Percentiles rank a stretch among this genome's conserved stretches.
These are phyloP conservation scores for Deilephila elpenor DNA, from an alignment of 2,888 invertebrate species.

Conservation along the genomic window DNA sequence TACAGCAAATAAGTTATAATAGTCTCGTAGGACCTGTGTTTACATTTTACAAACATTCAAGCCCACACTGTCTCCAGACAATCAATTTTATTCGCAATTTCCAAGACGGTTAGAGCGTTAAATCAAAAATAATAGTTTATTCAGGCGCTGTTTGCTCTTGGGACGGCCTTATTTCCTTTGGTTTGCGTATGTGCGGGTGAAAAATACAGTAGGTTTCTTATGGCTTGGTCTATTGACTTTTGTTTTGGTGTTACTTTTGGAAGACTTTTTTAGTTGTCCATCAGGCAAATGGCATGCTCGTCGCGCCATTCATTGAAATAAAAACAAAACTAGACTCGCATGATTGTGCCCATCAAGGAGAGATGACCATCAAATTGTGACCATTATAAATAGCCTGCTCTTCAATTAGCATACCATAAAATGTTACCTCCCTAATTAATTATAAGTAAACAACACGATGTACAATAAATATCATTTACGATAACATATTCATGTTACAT, in stretches of 20 bases:
- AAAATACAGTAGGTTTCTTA: background rate
- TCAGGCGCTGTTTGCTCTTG: constrained; percentile 21
- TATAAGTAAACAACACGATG: too few species aligned
- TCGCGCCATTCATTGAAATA: too few species aligned
- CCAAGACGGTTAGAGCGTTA: constrained; percentile 16
- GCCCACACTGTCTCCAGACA: background rate
- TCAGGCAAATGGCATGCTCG: too few species aligned
- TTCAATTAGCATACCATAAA: too few species aligned
- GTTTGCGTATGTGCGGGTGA: background rate
- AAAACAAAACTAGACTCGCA: too few species aligned
- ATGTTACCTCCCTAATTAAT: too few species aligned
- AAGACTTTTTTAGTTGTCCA: too few species aligned
- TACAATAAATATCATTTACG: too few species aligned
- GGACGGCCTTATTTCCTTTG: constrained; percentile 16
- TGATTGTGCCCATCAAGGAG: too few species aligned
- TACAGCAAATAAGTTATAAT: constrained; percentile 1
- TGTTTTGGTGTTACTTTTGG: background rate
- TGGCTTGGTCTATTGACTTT: background rate
- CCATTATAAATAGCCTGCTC: too few species aligned
- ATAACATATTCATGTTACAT: background rate
- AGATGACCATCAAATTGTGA: too few species aligned
- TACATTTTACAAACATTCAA: background rate
- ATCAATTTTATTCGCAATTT: constrained; percentile 19
- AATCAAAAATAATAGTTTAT: constrained; percentile 25
- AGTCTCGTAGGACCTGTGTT: background rate